These are phyloP conservation scores for Lutraria rhynchaena DNA, from an alignment of 1,140 invertebrate species.

Conservation along the genomic window DNA sequence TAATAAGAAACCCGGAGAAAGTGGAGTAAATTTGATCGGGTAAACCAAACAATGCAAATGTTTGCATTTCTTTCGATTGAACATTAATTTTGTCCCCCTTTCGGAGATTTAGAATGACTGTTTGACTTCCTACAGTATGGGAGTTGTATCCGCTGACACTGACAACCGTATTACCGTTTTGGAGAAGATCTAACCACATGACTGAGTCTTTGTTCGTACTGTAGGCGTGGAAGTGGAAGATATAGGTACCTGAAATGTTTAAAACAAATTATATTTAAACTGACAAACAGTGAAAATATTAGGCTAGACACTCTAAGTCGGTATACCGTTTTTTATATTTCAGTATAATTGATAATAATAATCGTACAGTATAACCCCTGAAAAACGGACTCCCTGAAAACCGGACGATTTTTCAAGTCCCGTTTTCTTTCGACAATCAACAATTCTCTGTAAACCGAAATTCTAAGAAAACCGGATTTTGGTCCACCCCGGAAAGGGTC, in stretches of 20 bases:
- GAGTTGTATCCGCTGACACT: constrained; percentile 51
- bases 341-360: too few relatives aligned
- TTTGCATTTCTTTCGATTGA: constrained; percentile 12
- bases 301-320: background rate
- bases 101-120: constrained; percentile 39
- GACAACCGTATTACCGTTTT: constrained; percentile 22
- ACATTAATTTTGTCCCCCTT: constrained; percentile 19
- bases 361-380: too few relatives aligned
- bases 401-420: too few relatives aligned
- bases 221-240: constrained; percentile 48
- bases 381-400: too few relatives aligned
- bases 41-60: constrained; percentile 38
- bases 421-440: too few relatives aligned
- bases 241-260: constrained; percentile 25
- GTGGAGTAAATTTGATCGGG: constrained; percentile 44
- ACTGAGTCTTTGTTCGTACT: constrained; percentile 38
- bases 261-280: too few relatives aligned
- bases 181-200: constrained; percentile 47
- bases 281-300: too few relatives aligned
- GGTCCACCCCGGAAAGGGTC: too few relatives aligned
- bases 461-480: too few relatives aligned
- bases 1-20: constrained; percentile 14
- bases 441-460: too few relatives aligned
- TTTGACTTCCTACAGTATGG: constrained; percentile 40
- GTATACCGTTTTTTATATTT: too few relatives aligned